Conservation (phyloP, 2,888 invertebrate species). For the Pachliopta kotzebuea region DNA sequence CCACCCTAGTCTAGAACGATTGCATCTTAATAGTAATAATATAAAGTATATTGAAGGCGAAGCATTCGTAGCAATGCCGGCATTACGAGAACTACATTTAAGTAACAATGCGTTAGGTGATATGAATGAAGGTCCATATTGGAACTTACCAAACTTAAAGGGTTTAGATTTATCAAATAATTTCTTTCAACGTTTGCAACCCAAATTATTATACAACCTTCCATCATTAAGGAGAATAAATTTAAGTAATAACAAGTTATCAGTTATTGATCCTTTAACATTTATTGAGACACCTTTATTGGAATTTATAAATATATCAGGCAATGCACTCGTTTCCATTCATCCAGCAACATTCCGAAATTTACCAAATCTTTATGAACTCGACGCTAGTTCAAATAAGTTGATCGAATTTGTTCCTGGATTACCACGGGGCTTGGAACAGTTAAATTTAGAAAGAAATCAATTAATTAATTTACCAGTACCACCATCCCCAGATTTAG, state of each 20-base stretch:
- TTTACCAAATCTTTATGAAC: conserved; percentile 86
- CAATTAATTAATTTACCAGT: conserved; percentile 84
- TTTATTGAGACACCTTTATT: conserved; percentile 86
- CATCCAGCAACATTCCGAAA: conserved; percentile 89
- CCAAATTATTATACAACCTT: conserved; percentile 85
- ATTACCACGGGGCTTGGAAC: conserved; percentile 87
- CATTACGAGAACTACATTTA: conserved; percentile 89
- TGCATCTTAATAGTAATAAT: conserved; percentile 90
- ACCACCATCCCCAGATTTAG: conserved; percentile 84
- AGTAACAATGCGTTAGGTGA: conserved; percentile 91
- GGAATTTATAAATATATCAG: conserved; percentile 90
- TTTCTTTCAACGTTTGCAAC: conserved; percentile 85
- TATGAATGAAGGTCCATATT: conserved; percentile 86
- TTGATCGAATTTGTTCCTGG: conserved; percentile 89
- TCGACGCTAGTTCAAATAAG: conserved; percentile 88
- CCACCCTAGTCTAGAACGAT: conserved; percentile 88
- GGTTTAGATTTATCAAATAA: conserved; percentile 91
- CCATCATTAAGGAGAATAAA: conserved; percentile 89
- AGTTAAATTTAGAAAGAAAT: conserved; percentile 86
- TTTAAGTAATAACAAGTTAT: conserved; percentile 86
- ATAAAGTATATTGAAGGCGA: conserved; percentile 88
- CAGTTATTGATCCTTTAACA: conserved; percentile 85
- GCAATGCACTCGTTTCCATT: conserved; percentile 85
- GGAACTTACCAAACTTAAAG: conserved; percentile 92
- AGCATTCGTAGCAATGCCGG: conserved; percentile 91